phyloP scores from a whole-genome alignment of 2,888 invertebrate genomes.

The Lampropteryx suffumata region DNA sequence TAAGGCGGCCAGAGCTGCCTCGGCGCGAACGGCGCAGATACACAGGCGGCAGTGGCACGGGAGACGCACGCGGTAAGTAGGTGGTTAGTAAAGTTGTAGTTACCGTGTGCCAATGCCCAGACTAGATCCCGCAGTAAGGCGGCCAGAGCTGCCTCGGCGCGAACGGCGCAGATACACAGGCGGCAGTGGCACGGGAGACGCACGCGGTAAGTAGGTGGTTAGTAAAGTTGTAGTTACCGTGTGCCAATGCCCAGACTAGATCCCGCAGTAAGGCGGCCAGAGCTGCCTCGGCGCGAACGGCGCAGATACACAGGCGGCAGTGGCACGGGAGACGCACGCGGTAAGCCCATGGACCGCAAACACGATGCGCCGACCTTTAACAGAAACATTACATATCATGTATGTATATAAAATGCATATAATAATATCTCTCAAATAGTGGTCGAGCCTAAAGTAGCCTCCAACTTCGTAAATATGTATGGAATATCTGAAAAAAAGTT shows the following conservation, averaged over 20 bases:
- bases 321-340: slow-evolving; percentile 68
- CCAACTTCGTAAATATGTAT: too few relatives aligned
- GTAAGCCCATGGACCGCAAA: slow-evolving; percentile 65
- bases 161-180: slow-evolving; percentile 61
- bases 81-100: too few relatives aligned
- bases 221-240: slow-evolving; percentile 50
- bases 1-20: too few relatives aligned
- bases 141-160: too few relatives aligned
- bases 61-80: slow-evolving; percentile 66
- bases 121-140: too few relatives aligned
- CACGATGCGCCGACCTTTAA: slow-evolving; percentile 59
- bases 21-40: slow-evolving; percentile 58
- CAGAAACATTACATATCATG: neutral
- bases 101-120: too few relatives aligned
- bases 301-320: slow-evolving; percentile 66
- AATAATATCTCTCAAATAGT: too few relatives aligned
- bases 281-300: slow-evolving; percentile 53
- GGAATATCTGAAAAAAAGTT: too few relatives aligned
- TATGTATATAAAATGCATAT: neutral
- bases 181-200: slow-evolving; percentile 72
- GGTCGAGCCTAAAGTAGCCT: too few relatives aligned
- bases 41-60: slow-evolving; percentile 73
- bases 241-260: slow-evolving; percentile 58
- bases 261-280: slow-evolving; percentile 50
- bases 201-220: slow-evolving; percentile 67